Evolutionary conservation across 30 jellyfish, hydroid and myxozoan species (phyloP), one percentile per base, ranked within the genome.

Genomic region (Sanderia malayensis): DNA sequence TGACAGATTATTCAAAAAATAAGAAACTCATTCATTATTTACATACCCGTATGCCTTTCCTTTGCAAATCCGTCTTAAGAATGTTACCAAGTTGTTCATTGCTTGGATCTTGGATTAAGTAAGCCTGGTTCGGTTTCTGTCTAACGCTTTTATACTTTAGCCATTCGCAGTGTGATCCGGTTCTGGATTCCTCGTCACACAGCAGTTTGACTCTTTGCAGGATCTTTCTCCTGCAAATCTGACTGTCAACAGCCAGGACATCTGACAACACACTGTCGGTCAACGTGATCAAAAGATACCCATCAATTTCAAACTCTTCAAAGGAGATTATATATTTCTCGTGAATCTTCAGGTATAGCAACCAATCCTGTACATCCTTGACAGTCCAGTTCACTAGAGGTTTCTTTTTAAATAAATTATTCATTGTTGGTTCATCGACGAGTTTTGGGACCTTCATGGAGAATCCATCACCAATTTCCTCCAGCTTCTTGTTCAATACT

Each of bases 291-390:
- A 81, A 52, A 20, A 70, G 76, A 25, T 31, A 61, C 9, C 94
- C 94, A 70, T 70, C 74, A 20, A 81, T 64, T 72, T 81, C 86
- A 52, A 70, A 71, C 70, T 81, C 94, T 37, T 81, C 94, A 72
- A 81, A 81, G 8, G 81, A 70, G 32, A 71, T 70, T 44, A 70
- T 46, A 26, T 63, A 58, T 31, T 71, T 70, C 29, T 81, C 94
- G 31, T 71, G 81, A 44, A 81, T 71, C 33, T 52, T 71, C 63
- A 81, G 46, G 29, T 46, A 59, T 28, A 57, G 19, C 45, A 81
- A 49, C 94, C 94, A 81, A 17, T 81, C 81, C 37, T 66, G 94
- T 1, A 71, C 86, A 59, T 70, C 81, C 20, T 24, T 45, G 17
- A 72, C 81, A 15, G 67, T 58, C 94, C 94, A 81, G 52, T 59